Evolutionary conservation across 2,888 invertebrate species (phyloP), one percentile per base, ranked within the genome.

Genomic region (Phaonia tiefii): DNA sequence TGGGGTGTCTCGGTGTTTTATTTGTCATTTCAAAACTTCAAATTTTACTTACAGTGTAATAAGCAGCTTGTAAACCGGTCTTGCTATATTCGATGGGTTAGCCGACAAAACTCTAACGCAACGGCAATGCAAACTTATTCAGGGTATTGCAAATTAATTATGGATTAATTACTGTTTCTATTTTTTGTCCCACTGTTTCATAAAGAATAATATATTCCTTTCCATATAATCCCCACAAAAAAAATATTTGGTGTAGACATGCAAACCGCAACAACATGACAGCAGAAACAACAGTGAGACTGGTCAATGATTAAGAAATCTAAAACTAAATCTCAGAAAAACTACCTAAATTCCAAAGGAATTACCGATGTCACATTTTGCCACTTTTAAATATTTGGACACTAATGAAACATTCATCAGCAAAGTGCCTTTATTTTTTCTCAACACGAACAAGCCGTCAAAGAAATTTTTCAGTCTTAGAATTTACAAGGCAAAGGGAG

Each of bases 341-440:
- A 63, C n/a, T 49, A 17, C 67, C 54, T 49, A 73, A 76, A 80
- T 70, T 73, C 58, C 65, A 65, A 13, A 46, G 37, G 54, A 56
- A 56, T 31, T 54, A 5, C 46, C 42, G 63, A 60, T 69, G 67
- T 75, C 80, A 75, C 72, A 49, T 70, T 69, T 70, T 74, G 73
- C 46, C 56, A 69, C 37, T 39, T 54, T 63, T 72, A 58, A 44
- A 72, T 51, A 56, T 76, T 72, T 66, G 15, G 58, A 76, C 73
- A 49, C 58, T 76, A 76, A 80, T 80, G 80, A 80, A 72, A 76
- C 56, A 69, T 72, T 70, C 76, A 65, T 80, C 75, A 76, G 56
- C 39, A 73, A 80, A 80, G 75, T 80, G 80, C 72, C 80, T 76
- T 73, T 49, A 75, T 80, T 80, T 63, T 76, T 31, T 56, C 42